Percentiles rank a stretch among this genome's conserved stretches.
phyloP scores from a whole-genome alignment of 1,140 invertebrate genomes.

The Leptoteleia sp. region DNA sequence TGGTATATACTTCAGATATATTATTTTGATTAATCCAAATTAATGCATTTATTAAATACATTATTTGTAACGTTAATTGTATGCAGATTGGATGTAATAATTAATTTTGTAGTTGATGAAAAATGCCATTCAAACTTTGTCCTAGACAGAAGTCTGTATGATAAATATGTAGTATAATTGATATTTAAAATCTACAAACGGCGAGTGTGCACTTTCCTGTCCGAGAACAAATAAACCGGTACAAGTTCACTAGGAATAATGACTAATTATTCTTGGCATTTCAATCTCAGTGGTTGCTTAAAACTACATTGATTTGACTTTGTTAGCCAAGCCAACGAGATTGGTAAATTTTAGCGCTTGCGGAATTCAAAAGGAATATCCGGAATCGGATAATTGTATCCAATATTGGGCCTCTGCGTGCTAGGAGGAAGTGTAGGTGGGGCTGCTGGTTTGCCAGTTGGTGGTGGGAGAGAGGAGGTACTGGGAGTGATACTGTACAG shows the following conservation, averaged over 20 bases:
- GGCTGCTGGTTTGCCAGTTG: constrained; percentile 70
- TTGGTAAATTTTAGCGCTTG: constrained; percentile 47
- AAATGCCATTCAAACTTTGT: no score
- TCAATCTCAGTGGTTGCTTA: constrained; percentile 47
- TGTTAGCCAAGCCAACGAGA: not conserved
- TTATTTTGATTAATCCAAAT: no score
- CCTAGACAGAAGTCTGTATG: no score
- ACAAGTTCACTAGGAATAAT: constrained; percentile 25
- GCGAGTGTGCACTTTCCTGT: no score
- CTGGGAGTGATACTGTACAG: constrained; percentile 72
- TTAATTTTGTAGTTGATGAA: no score
- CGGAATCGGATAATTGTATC: constrained; percentile 77
- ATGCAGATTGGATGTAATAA: no score
- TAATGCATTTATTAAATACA: no score
- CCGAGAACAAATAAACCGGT: no score
- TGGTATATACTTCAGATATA: not conserved
- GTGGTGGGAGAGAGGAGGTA: constrained; percentile 64
- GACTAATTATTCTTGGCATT: constrained; percentile 50
- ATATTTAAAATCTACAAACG: no score
- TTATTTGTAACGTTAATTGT: no score
- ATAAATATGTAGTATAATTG: no score
- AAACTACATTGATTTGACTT: constrained; percentile 20
- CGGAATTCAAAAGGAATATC: constrained; percentile 75
- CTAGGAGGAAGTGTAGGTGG: constrained; percentile 74
- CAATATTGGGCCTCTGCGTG: constrained; percentile 67